Percentiles rank a stretch among this genome's conserved stretches.
phyloP scores from a whole-genome alignment of 2,888 invertebrate genomes.

The Platerodrilus igneus region DNA sequence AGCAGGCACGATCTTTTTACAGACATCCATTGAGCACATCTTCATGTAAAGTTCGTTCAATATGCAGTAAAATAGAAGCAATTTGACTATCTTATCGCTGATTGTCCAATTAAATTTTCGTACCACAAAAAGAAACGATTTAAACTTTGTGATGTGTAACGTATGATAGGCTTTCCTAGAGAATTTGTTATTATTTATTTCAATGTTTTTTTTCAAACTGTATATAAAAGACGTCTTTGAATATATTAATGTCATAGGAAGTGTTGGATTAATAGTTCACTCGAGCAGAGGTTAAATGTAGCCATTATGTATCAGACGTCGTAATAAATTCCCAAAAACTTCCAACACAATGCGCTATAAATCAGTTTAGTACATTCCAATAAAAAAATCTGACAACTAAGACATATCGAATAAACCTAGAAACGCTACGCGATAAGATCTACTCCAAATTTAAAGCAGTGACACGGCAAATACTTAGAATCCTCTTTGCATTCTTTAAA shows the following conservation, averaged over 20 bases:
- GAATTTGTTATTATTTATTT: no score
- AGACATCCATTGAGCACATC: no score
- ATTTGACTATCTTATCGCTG: no score
- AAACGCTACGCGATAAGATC: constrained; percentile 36
- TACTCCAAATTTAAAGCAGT: constrained; percentile 45
- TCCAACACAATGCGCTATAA: constrained; percentile 29
- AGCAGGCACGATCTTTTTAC: constrained; percentile 9
- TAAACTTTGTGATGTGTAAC: no score
- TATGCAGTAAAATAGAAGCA: no score
- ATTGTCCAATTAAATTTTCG: no score
- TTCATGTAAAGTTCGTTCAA: no score
- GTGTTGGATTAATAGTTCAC: constrained; percentile 39
- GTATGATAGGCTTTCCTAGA: no score
- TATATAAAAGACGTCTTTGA: constrained; percentile 40
- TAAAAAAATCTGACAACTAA: constrained; percentile 29
- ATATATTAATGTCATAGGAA: constrained; percentile 41
- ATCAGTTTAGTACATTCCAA: constrained; percentile 28
- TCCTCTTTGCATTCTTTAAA: constrained; percentile 25
- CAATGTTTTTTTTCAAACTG: no score
- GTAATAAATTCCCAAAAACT: constrained; percentile 30
- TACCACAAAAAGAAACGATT: no score
- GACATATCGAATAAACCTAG: constrained; percentile 24
- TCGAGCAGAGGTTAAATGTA: constrained; percentile 37
- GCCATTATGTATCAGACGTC: constrained; percentile 31
- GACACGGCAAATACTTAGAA: constrained; percentile 42